These are phyloP conservation scores for Erebia ligea DNA, from an alignment of 2,888 invertebrate species.

Conservation along the genomic window DNA sequence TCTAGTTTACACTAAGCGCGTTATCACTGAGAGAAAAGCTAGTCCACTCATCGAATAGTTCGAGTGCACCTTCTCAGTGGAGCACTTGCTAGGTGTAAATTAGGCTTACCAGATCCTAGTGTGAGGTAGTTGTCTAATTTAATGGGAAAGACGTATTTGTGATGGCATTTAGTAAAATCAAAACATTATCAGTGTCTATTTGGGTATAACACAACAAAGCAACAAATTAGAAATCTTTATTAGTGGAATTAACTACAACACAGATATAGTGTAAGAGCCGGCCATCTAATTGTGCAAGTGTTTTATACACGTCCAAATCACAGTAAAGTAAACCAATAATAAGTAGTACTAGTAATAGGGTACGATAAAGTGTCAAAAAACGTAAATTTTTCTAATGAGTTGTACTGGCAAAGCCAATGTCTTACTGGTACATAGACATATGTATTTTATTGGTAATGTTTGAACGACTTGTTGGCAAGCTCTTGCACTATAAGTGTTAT, in stretches of 20 bases:
- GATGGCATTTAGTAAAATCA: not conserved
- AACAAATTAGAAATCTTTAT: not conserved
- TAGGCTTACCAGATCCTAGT: slow-evolving; percentile 2
- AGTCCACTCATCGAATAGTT: no score
- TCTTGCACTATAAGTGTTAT: slow-evolving; percentile 26
- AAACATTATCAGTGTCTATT: not conserved
- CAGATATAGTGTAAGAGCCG: not conserved
- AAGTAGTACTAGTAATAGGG: no score
- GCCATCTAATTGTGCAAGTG: not conserved
- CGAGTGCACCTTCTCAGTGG: not conserved
- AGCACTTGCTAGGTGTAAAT: not conserved
- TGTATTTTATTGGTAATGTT: no score
- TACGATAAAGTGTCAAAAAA: no score
- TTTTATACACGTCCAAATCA: slow-evolving; percentile 3
- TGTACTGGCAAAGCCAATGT: no score
- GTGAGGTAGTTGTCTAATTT: slow-evolving; percentile 25
- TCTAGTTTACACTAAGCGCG: not conserved
- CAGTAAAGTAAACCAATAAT: no score
- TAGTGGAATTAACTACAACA: not conserved
- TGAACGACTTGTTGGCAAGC: not conserved
- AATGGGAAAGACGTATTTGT: slow-evolving; percentile 22
- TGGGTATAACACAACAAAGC: slow-evolving; percentile 1
- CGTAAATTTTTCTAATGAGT: no score
- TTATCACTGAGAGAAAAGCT: not conserved
- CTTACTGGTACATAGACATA: no score